Conservation (phyloP, 2,797 vertebrate species). For the Valencia hispanica region DNA sequence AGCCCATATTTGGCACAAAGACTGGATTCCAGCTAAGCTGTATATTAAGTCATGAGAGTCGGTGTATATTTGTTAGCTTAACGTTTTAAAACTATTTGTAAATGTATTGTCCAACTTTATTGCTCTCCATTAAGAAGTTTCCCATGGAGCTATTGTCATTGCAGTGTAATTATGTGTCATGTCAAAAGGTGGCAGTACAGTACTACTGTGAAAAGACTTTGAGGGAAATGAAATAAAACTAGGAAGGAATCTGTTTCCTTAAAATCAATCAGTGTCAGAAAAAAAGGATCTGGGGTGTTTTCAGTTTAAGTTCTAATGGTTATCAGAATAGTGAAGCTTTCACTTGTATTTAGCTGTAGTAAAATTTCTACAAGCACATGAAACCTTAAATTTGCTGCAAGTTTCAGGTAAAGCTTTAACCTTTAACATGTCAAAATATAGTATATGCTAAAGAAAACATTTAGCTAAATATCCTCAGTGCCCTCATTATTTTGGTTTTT, state of each 20-base stretch:
- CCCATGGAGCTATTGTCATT: not conserved
- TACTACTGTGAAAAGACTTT: not conserved
- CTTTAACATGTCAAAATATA: not conserved
- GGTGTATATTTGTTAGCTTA: not conserved
- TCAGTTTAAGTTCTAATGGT: not conserved
- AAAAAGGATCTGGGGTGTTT: not conserved
- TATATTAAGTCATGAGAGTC: not conserved
- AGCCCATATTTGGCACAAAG: not conserved
- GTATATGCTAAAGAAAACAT: not conserved
- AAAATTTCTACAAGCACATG: not conserved
- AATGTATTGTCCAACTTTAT: not conserved
- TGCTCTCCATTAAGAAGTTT: not conserved
- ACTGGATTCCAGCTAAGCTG: not conserved
- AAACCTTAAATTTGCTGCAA: not conserved
- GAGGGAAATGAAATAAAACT: not conserved
- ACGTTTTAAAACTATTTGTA: not conserved
- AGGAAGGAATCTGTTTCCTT: not conserved
- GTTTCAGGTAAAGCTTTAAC: not conserved
- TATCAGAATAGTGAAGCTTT: not conserved
- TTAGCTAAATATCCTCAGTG: not conserved
- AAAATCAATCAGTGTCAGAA: not conserved
- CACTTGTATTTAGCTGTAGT: not conserved
- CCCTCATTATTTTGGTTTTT: not conserved
- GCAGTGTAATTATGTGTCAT: constrained; percentile 20
- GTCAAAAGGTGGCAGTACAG: constrained; percentile 49